phyloP scores from a whole-genome alignment of 2,888 invertebrate species.

The Campaea margaritaria region DNA sequence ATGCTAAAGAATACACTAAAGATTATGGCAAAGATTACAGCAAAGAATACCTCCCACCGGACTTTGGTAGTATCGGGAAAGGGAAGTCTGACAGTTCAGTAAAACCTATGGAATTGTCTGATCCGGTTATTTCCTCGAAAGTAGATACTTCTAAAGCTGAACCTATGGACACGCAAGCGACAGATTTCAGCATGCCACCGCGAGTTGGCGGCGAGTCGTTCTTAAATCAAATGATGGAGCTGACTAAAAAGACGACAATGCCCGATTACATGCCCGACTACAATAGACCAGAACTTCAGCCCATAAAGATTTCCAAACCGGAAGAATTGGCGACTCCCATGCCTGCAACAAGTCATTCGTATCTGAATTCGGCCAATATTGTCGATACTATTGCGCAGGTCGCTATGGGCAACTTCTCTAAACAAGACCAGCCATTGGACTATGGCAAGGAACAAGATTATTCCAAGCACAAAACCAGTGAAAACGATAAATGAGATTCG shows the following conservation, averaged over 20 bases:
- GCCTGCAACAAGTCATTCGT: conserved; percentile 79
- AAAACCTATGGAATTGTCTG: conserved; percentile 72
- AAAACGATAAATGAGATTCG: conserved; percentile 60
- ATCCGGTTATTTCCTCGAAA: conserved; percentile 78
- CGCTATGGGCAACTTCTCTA: conserved; percentile 74
- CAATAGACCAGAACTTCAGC: conserved; percentile 66
- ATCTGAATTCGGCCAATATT: conserved; percentile 70
- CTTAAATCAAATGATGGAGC: conserved; percentile 82
- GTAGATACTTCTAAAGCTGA: conserved; percentile 75
- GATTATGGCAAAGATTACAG: conserved; percentile 67
- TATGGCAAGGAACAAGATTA: conserved; percentile 77
- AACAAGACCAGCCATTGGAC: conserved; percentile 74
- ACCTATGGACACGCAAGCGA: conserved; percentile 62
- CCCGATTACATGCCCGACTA: conserved; percentile 80
- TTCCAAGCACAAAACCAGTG: conserved; percentile 62
- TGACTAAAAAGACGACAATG: conserved; percentile 82
- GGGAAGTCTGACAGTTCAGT: conserved; percentile 78
- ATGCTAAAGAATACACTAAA: conserved; percentile 67
- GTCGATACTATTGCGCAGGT: conserved; percentile 77
- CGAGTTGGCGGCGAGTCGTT: conserved; percentile 79
- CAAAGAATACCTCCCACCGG: conserved; percentile 82
- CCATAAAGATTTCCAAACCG: conserved; percentile 85
- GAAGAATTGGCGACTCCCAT: conserved; percentile 80
- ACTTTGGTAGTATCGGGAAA: conserved; percentile 82
- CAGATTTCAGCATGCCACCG: conserved; percentile 80